Conservation (phyloP, 1,140 invertebrate genomes). For the Linepithema humile region DNA sequence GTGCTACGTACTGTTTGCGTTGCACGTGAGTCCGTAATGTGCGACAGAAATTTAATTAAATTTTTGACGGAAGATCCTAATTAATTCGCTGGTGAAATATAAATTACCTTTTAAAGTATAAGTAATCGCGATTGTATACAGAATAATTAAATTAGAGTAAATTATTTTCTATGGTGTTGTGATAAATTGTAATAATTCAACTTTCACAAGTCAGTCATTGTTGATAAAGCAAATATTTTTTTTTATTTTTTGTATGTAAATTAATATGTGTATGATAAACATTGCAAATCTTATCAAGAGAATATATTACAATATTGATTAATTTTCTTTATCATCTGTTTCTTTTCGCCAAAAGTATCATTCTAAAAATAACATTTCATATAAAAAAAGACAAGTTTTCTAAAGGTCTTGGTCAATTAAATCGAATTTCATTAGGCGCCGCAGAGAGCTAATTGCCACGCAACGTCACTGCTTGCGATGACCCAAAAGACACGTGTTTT, state of each 20-base stretch:
- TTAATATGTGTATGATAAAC: too few species aligned
- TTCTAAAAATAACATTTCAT: background rate
- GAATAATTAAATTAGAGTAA: background rate
- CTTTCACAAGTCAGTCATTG: background rate
- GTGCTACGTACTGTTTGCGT: conserved; percentile 24
- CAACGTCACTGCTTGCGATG: conserved; percentile 45
- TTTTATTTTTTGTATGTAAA: too few species aligned
- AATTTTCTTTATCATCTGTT: too few species aligned
- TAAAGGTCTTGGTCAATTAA: background rate
- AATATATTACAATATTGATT: too few species aligned
- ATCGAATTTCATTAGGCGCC: background rate
- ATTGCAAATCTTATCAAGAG: too few species aligned
- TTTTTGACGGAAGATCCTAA: conserved; percentile 6
- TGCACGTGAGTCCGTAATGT: conserved; percentile 6
- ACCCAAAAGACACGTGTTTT: conserved; percentile 64
- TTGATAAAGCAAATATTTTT: too few species aligned
- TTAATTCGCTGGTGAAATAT: background rate
- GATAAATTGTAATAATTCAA: background rate
- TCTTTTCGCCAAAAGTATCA: background rate
- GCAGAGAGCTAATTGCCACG: conserved; percentile 4
- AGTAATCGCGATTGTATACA: background rate
- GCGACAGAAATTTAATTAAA: conserved; percentile 22
- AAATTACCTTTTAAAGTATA: too few species aligned
- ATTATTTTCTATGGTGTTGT: background rate
- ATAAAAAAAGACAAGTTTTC: background rate